A percentile compares a stretch with the other conserved stretches of the same genome.
Evolutionary conservation across 2,888 invertebrate genomes (phyloP).

Genomic region (Platypus cylindrus): DNA sequence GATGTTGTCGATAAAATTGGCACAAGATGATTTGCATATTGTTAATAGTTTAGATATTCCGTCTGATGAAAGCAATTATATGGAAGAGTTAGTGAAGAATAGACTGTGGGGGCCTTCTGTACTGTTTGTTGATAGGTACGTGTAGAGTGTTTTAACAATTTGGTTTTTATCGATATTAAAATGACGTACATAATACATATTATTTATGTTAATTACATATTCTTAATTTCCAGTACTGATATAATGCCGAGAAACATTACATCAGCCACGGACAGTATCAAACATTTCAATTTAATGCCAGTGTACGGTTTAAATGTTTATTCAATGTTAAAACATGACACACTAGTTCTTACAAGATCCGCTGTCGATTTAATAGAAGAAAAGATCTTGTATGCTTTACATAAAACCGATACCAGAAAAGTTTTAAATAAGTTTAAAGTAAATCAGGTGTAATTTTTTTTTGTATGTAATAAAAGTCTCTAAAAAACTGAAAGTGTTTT

Average conservation of each 20-base stretch:
- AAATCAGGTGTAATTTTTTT: slow-evolving; percentile 39
- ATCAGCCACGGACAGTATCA: slow-evolving; percentile 62
- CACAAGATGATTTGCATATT: slow-evolving; percentile 90
- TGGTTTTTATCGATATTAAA: background rate
- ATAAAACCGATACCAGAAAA: slow-evolving; percentile 42
- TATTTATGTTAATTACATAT: background rate
- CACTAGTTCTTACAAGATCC: slow-evolving; percentile 71
- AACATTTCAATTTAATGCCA: slow-evolving; percentile 88
- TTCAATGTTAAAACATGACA: slow-evolving; percentile 94
- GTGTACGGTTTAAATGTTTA: slow-evolving; percentile 90
- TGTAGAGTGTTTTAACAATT: slow-evolving; percentile 2
- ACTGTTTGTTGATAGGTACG: slow-evolving; percentile 80
- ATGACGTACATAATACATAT: background rate
- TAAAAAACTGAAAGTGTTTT: background rate
- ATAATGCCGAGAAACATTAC: slow-evolving; percentile 81
- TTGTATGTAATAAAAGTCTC: slow-evolving; percentile 2
- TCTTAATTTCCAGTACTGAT: slow-evolving; percentile 53
- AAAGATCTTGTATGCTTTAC: slow-evolving; percentile 54
- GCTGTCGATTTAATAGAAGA: slow-evolving; percentile 80
- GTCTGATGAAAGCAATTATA: slow-evolving; percentile 60
- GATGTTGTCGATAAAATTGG: slow-evolving; percentile 79
- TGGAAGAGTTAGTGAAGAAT: slow-evolving; percentile 66
- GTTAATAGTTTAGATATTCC: slow-evolving; percentile 80
- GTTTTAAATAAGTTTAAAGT: slow-evolving; percentile 43
- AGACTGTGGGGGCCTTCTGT: slow-evolving; percentile 96